A percentile compares a stretch with the other conserved stretches of the same genome.
phyloP scores from a whole-genome alignment of 2,113 vertebrate species.

The Macheiramphus alcinus region DNA sequence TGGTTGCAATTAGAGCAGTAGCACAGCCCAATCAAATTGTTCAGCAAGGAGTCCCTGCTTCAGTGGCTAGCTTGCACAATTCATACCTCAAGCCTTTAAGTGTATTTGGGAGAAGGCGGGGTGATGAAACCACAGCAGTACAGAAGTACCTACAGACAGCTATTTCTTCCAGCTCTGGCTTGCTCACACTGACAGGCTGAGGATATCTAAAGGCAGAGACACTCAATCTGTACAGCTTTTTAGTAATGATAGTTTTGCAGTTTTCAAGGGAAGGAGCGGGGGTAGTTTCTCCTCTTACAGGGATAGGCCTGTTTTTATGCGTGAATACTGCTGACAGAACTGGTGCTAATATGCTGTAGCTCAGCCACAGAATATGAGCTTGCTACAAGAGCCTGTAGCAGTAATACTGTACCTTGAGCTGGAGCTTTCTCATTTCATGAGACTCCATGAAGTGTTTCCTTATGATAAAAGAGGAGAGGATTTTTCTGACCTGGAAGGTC shows the following conservation, averaged over 20 bases:
- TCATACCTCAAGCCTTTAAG: not conserved
- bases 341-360: not conserved
- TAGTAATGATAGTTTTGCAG: not conserved
- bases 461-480: not conserved
- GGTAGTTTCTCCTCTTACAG: not conserved
- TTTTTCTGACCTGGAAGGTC: not conserved
- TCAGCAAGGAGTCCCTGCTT: not conserved
- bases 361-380: not conserved
- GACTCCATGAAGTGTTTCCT: not conserved
- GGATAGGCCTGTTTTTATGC: not conserved
- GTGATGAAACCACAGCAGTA: not conserved
- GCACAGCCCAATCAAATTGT: not conserved
- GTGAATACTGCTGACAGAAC: not conserved
- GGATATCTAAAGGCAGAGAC: not conserved
- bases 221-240: not conserved
- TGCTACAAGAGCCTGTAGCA: not conserved
- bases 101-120: not conserved
- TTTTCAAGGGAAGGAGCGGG: not conserved
- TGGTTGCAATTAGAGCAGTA: not conserved
- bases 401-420: not conserved
- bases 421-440: not conserved
- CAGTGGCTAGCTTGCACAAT: too few species aligned
- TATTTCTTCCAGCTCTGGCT: not conserved
- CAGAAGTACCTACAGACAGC: not conserved
- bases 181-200: not conserved